Conservation (phyloP, 2,888 invertebrate species). For the Campoplex capitator region DNA sequence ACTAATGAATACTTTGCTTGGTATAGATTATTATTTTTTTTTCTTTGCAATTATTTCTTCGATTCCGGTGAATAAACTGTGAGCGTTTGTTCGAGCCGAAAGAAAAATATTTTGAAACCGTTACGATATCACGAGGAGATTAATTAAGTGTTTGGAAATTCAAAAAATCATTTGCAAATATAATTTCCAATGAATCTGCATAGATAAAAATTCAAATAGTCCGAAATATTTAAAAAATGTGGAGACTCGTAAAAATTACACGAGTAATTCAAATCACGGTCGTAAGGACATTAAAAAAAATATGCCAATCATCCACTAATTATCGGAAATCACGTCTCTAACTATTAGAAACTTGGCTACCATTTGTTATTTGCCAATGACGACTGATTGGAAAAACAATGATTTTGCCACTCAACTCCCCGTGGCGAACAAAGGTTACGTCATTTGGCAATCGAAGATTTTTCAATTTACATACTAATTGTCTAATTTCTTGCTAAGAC, state of each 20-base stretch:
- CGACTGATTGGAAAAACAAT: constrained; percentile 4
- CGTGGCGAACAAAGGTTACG: neutral
- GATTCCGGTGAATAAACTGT: constrained; percentile 7
- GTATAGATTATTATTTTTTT: constrained; percentile 26
- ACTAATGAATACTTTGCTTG: constrained; percentile 6
- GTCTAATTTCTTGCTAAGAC: neutral
- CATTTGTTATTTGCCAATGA: neutral
- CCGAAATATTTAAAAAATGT: neutral
- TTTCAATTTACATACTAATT: constrained; percentile 4
- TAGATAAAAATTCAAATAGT: neutral
- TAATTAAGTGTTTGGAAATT: neutral
- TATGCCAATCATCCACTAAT: neutral
- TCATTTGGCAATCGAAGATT: neutral
- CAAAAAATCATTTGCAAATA: neutral
- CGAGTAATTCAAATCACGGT: neutral
- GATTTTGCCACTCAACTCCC: neutral
- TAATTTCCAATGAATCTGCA: neutral
- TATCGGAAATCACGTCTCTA: neutral
- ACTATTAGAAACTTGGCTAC: neutral
- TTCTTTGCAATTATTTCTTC: neutral
- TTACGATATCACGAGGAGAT: neutral
- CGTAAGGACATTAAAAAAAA: neutral
- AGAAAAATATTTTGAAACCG: neutral
- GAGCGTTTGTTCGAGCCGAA: neutral
- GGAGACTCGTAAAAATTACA: neutral